Evolutionary conservation across 2,113 vertebrate genomes (phyloP).

Genomic region (Pipa parva): DNA sequence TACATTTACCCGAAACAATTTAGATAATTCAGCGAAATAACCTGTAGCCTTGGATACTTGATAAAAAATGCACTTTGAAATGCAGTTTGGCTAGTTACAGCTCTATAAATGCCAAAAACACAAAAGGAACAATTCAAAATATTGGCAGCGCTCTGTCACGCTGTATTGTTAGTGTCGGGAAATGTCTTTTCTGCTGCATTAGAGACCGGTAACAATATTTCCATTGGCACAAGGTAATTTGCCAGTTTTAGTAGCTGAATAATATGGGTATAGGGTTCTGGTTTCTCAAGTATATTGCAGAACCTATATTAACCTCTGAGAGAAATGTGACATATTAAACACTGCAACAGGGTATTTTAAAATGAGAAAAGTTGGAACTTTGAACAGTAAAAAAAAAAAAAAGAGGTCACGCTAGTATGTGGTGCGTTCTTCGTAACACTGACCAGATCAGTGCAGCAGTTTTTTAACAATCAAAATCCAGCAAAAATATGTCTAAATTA

Average conservation of each 20-base stretch:
- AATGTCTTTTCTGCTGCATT: not conserved
- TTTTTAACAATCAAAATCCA: no score
- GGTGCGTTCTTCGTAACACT: no score
- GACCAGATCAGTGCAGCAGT: no score
- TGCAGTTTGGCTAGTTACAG: slow-evolving; percentile 16
- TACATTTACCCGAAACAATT: slow-evolving; percentile 27
- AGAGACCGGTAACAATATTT: slow-evolving; percentile 16
- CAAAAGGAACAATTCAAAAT: slow-evolving; percentile 32
- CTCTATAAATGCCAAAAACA: slow-evolving; percentile 32
- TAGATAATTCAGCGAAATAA: slow-evolving; percentile 21
- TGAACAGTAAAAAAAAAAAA: no score
- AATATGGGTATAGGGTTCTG: not conserved
- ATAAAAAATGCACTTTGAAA: slow-evolving; percentile 34
- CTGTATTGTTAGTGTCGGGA: slow-evolving; percentile 18
- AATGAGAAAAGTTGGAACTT: no score
- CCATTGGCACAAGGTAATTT: not conserved
- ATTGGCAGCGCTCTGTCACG: slow-evolving; percentile 17
- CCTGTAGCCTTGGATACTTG: slow-evolving; percentile 34
- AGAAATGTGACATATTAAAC: no score
- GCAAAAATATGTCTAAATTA: no score
- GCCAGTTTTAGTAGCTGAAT: not conserved
- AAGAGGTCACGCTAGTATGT: no score
- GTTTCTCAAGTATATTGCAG: no score
- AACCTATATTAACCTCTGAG: no score
- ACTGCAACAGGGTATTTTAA: no score